phyloP scores from a whole-genome alignment of 2,888 invertebrate genomes.

The Prosopocoilus inquinatus region DNA sequence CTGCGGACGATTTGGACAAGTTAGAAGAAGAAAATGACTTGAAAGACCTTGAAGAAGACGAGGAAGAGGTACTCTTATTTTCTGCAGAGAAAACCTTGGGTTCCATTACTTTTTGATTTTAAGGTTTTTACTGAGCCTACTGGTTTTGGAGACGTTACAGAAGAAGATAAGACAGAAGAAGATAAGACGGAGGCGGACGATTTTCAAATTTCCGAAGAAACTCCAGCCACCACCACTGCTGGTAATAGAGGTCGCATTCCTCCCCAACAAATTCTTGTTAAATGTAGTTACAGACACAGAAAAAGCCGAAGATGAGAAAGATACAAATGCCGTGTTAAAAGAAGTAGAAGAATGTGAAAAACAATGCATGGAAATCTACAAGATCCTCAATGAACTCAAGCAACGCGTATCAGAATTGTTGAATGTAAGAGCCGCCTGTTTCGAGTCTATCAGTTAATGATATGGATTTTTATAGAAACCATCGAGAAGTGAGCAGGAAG shows the following conservation, averaged over 20 bases:
- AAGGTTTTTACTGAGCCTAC: neutral
- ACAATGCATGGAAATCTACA: constrained; percentile 52
- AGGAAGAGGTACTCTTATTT: constrained; percentile 1
- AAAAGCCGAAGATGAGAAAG: constrained; percentile 2
- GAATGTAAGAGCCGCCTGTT: constrained; percentile 37
- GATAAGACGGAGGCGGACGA: constrained; percentile 9
- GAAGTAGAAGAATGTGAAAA: constrained; percentile 53
- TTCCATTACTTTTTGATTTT: neutral
- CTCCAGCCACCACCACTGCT: neutral
- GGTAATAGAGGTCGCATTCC: neutral
- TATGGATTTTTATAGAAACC: constrained; percentile 52
- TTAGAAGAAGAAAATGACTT: constrained; percentile 37
- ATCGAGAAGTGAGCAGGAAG: constrained; percentile 58
- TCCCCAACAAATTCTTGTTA: constrained; percentile 11
- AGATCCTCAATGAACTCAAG: constrained; percentile 49
- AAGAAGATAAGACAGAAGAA: neutral
- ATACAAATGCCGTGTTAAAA: constrained; percentile 38
- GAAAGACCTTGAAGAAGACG: neutral
- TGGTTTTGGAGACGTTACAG: neutral
- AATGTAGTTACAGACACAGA: neutral
- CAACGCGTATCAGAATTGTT: constrained; percentile 45
- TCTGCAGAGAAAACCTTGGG: neutral
- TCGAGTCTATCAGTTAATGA: neutral
- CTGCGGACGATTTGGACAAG: constrained; percentile 37
- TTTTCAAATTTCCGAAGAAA: neutral